These are phyloP conservation scores for Plumapathes pennacea DNA, from an alignment of 92 coral and sea anemone species.

Conservation along the genomic window DNA sequence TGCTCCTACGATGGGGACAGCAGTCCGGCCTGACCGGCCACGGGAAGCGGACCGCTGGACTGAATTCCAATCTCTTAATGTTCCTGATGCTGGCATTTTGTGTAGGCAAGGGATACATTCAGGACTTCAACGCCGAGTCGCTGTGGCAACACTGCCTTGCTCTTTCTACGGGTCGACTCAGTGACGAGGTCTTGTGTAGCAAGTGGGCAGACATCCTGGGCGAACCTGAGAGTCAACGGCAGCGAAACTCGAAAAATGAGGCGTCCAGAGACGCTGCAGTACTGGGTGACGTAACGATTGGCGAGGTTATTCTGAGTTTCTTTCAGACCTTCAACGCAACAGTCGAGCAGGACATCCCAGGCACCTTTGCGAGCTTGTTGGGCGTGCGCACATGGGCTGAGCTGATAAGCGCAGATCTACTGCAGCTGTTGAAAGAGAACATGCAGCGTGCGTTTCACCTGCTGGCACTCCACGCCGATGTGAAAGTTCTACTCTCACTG, in stretches of 20 bases:
- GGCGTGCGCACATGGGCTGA: slow-evolving; percentile 64
- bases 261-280: not conserved
- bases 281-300: slow-evolving; percentile 53
- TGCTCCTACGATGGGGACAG: slow-evolving; percentile 86
- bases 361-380: slow-evolving; percentile 55
- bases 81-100: slow-evolving; percentile 74
- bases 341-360: slow-evolving; percentile 49
- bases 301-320: slow-evolving; percentile 73
- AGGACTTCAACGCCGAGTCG: slow-evolving; percentile 30
- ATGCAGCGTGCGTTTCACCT: slow-evolving; percentile 94
- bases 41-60: slow-evolving; percentile 58
- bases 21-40: slow-evolving; percentile 84
- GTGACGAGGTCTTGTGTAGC: slow-evolving; percentile 10
- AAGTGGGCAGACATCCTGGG: slow-evolving; percentile 41
- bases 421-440: slow-evolving; percentile 78
- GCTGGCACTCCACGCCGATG: slow-evolving; percentile 82
- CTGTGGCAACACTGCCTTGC: slow-evolving; percentile 39
- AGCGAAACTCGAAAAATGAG: not conserved
- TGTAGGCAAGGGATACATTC: slow-evolving; percentile 41
- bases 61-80: slow-evolving; percentile 70
- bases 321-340: slow-evolving; percentile 60
- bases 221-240: not conserved
- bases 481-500: slow-evolving; percentile 54
- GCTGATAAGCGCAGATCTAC: slow-evolving; percentile 59
- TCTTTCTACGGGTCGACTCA: slow-evolving; percentile 38